Conservation (phyloP, 2,113 vertebrate species). For the Tichodroma muraria region DNA sequence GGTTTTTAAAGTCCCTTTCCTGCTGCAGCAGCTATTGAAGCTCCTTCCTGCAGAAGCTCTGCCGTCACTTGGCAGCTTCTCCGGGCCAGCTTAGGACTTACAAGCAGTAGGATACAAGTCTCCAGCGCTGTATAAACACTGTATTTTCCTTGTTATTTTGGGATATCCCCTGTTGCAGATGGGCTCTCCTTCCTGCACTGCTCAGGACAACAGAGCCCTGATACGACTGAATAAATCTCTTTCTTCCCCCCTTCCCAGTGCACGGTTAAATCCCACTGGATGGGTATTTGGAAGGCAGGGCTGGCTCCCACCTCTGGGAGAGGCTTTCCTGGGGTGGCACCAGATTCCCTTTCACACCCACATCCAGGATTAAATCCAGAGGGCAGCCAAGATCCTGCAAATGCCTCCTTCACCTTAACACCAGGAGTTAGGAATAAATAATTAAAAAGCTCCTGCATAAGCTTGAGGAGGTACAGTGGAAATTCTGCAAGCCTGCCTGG, state of each 20-base stretch:
- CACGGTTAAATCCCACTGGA: background rate
- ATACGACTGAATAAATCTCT: background rate
- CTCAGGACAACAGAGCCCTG: background rate
- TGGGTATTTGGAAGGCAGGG: background rate
- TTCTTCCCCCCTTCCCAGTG: background rate
- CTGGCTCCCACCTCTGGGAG: background rate
- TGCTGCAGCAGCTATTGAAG: background rate
- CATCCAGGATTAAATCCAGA: background rate
- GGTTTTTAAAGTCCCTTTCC: background rate
- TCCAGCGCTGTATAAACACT: background rate
- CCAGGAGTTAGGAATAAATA: fast-evolving
- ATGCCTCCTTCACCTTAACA: background rate
- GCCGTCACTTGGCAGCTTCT: background rate
- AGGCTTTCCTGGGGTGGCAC: background rate
- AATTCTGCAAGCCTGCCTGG: background rate
- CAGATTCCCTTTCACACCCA: background rate
- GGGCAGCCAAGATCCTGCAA: background rate
- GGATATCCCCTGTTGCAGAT: conserved; percentile 14
- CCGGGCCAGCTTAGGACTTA: background rate
- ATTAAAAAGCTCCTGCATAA: background rate
- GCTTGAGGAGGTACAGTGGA: fast-evolving
- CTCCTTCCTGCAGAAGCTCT: background rate
- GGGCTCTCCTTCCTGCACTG: background rate
- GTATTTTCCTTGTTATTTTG: background rate
- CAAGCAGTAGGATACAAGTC: background rate